A percentile compares a stretch with the other conserved stretches of the same genome.
phyloP scores from a whole-genome alignment of 2,113 vertebrate species.

The Rissa tridactyla region DNA sequence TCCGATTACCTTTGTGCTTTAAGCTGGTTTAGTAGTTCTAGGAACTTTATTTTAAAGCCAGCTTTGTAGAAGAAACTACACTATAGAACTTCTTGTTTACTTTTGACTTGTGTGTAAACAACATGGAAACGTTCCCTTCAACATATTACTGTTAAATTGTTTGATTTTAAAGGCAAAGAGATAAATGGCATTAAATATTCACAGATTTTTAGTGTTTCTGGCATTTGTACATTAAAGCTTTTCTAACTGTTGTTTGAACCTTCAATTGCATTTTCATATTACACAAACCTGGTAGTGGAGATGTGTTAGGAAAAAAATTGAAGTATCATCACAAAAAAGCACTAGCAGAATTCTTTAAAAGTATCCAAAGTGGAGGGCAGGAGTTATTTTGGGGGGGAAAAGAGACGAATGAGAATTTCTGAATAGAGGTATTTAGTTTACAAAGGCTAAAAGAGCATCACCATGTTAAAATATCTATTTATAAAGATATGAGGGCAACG shows the following conservation, averaged over 20 bases:
- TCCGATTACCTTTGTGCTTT: constrained; percentile 67
- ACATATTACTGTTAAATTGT: neutral
- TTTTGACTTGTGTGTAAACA: neutral
- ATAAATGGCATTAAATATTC: neutral
- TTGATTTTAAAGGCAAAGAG: neutral
- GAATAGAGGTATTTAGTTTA: neutral
- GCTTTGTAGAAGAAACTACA: constrained; percentile 35
- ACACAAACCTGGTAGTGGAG: neutral
- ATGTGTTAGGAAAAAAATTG: neutral
- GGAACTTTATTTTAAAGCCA: constrained; percentile 53
- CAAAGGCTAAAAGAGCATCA: neutral
- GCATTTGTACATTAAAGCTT: neutral
- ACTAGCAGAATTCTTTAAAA: neutral
- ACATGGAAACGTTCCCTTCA: neutral
- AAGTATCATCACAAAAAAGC: neutral
- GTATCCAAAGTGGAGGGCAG: neutral
- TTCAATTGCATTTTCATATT: neutral
- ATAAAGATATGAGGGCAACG: neutral
- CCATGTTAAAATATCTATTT: neutral
- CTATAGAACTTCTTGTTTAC: neutral
- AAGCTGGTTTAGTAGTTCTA: constrained; percentile 58
- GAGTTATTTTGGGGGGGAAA: neutral
- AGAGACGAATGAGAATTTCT: neutral
- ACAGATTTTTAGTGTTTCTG: neutral
- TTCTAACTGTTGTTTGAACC: neutral